These are phyloP conservation scores for Proctacanthus coquilletti DNA, from an alignment of 1,140 invertebrate species.

Conservation along the genomic window DNA sequence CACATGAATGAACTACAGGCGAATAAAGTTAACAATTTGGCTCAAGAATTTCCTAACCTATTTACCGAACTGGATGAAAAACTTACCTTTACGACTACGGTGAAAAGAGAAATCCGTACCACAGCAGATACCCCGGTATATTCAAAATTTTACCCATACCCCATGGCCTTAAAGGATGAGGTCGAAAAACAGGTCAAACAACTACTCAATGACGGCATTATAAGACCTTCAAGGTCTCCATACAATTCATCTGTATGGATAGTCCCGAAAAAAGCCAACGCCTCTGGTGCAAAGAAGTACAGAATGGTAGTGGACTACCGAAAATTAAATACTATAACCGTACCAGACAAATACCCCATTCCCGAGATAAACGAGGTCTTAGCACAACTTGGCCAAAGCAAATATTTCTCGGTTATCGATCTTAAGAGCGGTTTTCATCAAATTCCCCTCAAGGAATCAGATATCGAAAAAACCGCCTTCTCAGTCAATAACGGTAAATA, in stretches of 20 bases:
- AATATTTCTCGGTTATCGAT: conserved; percentile 31
- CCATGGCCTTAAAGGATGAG: conserved; percentile 9
- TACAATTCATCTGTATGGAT: conserved; percentile 3
- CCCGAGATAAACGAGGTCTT: conserved; percentile 32
- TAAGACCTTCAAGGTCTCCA: conserved; percentile 10
- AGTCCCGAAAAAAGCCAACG: not conserved
- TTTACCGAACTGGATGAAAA: conserved; percentile 1
- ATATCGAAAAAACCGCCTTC: conserved; percentile 1
- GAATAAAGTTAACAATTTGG: not conserved
- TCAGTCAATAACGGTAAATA: not conserved
- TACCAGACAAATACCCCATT: conserved; percentile 31
- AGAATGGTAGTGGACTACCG: conserved; percentile 14
- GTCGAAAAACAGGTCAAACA: conserved; percentile 14
- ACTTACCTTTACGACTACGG: conserved; percentile 2
- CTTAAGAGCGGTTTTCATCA: conserved; percentile 8
- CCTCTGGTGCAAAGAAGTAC: conserved; percentile 7
- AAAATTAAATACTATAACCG: conserved; percentile 14
- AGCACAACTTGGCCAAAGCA: conserved; percentile 19
- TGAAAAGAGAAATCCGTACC: not conserved
- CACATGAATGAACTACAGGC: not conserved
- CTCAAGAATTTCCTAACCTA: not conserved
- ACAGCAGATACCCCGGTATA: conserved; percentile 4
- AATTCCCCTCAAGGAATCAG: not conserved
- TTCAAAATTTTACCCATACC: conserved; percentile 11
- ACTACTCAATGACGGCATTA: conserved; percentile 14